Percentiles rank a stretch among this genome's conserved stretches.
These are phyloP conservation scores for Eupsittula cactorum DNA, from an alignment of 2,113 vertebrate species.

Conservation along the genomic window DNA sequence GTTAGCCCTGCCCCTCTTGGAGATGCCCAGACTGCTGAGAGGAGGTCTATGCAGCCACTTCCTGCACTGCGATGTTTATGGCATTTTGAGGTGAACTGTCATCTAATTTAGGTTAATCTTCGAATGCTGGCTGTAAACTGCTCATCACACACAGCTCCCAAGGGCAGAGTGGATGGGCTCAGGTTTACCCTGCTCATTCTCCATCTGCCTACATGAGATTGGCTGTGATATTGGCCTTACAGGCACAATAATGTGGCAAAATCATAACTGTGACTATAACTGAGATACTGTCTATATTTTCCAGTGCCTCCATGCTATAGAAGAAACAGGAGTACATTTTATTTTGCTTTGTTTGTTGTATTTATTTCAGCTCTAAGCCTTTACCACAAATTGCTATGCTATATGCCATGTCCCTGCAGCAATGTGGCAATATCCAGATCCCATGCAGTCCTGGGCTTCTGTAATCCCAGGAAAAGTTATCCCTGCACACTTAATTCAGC, in stretches of 20 bases:
- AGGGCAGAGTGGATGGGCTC: background rate
- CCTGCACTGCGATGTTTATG: background rate
- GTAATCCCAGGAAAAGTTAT: background rate
- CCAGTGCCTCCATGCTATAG: background rate
- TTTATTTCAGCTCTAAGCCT: conserved; percentile 5
- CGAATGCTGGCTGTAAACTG: background rate
- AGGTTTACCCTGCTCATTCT: background rate
- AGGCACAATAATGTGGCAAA: background rate
- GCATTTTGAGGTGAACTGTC: background rate
- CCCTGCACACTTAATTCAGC: background rate
- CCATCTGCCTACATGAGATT: background rate
- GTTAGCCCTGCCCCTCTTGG: background rate
- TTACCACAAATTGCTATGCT: conserved; percentile 8
- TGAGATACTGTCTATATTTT: background rate
- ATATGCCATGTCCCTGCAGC: background rate
- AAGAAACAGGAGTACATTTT: background rate
- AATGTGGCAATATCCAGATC: background rate
- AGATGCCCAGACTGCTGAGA: background rate
- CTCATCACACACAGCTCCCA: background rate
- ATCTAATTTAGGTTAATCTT: conserved; percentile 8
- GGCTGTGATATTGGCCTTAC: background rate
- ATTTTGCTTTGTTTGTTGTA: background rate
- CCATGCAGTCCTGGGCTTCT: background rate
- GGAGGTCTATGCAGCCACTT: background rate
- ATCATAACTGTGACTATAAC: background rate